These are phyloP conservation scores for Diabrotica virgifera DNA, from an alignment of 1,140 invertebrate genomes.

Conservation along the genomic window DNA sequence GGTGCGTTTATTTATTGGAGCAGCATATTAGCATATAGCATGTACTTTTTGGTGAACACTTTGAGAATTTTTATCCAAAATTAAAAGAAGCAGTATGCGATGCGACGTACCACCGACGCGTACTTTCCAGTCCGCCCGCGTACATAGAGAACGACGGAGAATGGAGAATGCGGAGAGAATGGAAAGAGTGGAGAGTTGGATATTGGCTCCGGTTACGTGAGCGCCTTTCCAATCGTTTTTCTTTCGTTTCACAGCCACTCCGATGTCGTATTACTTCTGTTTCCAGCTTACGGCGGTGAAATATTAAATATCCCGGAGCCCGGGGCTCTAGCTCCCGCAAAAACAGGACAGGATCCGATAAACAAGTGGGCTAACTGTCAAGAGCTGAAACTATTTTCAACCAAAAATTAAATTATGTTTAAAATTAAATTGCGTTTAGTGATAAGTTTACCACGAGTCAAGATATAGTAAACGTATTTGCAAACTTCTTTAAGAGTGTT, in stretches of 20 bases:
- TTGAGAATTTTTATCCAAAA: background rate
- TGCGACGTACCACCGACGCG: no score
- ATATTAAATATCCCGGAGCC: conserved; percentile 35
- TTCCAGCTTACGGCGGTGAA: conserved; percentile 37
- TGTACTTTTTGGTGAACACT: background rate
- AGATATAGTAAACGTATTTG: no score
- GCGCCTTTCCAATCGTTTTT: conserved; percentile 36
- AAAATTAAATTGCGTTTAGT: no score
- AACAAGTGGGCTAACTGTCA: no score
- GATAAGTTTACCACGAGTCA: no score
- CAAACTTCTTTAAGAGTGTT: no score
- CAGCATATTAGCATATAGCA: background rate
- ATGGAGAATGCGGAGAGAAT: conserved; percentile 24
- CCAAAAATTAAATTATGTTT: no score
- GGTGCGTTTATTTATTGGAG: no score
- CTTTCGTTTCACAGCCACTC: conserved; percentile 26
- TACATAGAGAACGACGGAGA: conserved; percentile 6
- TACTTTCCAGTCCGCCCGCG: conserved; percentile 22
- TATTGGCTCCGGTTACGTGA: conserved; percentile 37
- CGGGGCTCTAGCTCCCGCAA: conserved; percentile 3
- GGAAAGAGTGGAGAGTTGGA: conserved; percentile 31
- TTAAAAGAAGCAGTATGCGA: background rate
- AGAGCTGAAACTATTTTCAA: no score
- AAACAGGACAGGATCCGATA: background rate
- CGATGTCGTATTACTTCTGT: conserved; percentile 36